Base-by-base conservation (phyloP, 2,888 invertebrate species). In the Tridacna crocea region DNA sequence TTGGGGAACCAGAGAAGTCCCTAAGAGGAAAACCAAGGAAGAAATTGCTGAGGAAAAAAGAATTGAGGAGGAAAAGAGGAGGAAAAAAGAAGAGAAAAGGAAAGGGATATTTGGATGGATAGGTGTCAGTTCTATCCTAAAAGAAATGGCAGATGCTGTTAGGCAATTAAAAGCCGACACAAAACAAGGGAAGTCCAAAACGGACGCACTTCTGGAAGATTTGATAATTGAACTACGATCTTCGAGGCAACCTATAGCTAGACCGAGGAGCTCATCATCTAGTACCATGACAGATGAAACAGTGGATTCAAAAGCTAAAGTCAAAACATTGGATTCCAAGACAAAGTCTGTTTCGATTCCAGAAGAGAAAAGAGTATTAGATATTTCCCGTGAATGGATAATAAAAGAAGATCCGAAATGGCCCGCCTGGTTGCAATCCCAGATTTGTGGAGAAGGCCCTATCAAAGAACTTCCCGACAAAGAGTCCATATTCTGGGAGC, bases 401-500 rank as follows among this genome's bases (percentile, higher is more conserved):
- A 70, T 70, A 46, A 46, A 26, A 24, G 98, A 98, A 92, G 98
- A 98, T 88, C 95, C 97, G 17, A 96, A 97, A 66, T 98, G 98
- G 94, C 98, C 98, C 0, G 85, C 97, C 92, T 99, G 99, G 99
- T 97, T 99, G 88, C 97, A 97, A 93, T 98, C 98, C 94, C 96
- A 97, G 0, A 97, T 97, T 75, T 95, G 99, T 82, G 96, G 97
- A 89, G 97, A 98, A 94, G 99, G 99, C 75, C 98, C 98, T 94
- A 97, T 98, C 22, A 98, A 98, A 92, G 97, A 97, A 92, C 95
- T 99, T 80, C 92, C 94, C 27, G 97, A 97, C 85, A 96, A 97
- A 83, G 99, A 99, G 95, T 95, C 97, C 84, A 95, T 96, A 76
- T 99, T 99, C 95, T 99, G 99, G 99, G 97, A 97, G 93, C 99